These are phyloP conservation scores for Loripinus fragilis DNA, from an alignment of 2,888 invertebrate genomes.

Conservation along the genomic window DNA sequence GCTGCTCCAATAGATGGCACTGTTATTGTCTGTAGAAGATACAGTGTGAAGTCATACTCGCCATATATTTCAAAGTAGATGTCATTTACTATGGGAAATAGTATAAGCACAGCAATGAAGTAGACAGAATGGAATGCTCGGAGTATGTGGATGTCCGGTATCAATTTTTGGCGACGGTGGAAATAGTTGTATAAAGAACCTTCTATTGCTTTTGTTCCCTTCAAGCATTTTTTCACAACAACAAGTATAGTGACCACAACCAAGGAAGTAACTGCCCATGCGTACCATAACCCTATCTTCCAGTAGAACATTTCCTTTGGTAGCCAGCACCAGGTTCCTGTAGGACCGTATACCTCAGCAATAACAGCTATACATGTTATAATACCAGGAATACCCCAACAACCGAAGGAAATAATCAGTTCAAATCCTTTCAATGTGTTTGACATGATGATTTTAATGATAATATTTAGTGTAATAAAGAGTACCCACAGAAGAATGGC, in stretches of 20 bases:
- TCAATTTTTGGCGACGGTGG: neutral
- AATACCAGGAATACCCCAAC: constrained; percentile 23
- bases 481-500: constrained; percentile 21
- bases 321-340: constrained; percentile 43
- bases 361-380: constrained; percentile 17
- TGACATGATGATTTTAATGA: constrained; percentile 17
- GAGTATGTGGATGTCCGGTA: constrained; percentile 1
- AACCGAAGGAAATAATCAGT: neutral
- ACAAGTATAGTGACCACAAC: neutral
- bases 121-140: neutral
- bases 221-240: neutral
- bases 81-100: constrained; percentile 2
- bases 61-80: neutral
- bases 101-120: neutral
- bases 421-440: constrained; percentile 27
- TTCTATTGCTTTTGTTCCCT: neutral
- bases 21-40: neutral
- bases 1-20: neutral
- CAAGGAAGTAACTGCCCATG: neutral
- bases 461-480: constrained; percentile 32
- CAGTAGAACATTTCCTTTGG: neutral
- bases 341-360: constrained; percentile 25
- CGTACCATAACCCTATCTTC: constrained; percentile 8
- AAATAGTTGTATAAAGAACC: neutral
- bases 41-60: neutral